Evolutionary conservation across 2,113 vertebrate species (phyloP), one percentile per base, ranked within the genome.

Genomic region (Anolis sagrei): DNA sequence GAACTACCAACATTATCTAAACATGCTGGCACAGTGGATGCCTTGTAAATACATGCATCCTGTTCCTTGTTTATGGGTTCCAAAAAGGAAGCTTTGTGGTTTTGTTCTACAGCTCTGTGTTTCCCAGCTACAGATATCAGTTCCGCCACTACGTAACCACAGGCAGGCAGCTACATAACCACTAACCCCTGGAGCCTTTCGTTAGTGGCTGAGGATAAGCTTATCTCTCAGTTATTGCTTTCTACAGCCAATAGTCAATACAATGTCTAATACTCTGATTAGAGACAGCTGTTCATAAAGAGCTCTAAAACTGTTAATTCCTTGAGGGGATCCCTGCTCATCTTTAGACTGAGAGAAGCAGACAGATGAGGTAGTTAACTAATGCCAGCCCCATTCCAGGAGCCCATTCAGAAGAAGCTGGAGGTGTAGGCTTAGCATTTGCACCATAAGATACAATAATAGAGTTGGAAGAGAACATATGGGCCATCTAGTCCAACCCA

Each of bases 261-360:
- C 87, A 23, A 10, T 7, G 61, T 90, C 81, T 1, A 44, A 1
- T 2, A 0, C 75, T 48, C 69, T 90, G 83, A 93, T 86, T 2
- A 87, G 58, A 87, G 48, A 36, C 93, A 94, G 91, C 92, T 93
- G 94, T 80, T 81, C 75, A 1, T 1, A 0, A 2, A 90, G 54
- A 76, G 29, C 91, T 92, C 87, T 90, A 90, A 89, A 87, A 89
- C 85, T 88, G 70, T 90, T 34, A 9, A n/a, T 90, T 85, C 82
- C 84, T 1, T 0, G 68, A 0, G 0, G 74, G 82, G 78, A 91
- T 82, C 1, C 1, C 64, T 68, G 76, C 69, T 85, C 86, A 79
- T 73, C 77, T 75, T 58, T 2, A 74, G 77, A 75, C 81, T 76
- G 85, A 64, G 39, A 92, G 87, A 58, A 91, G 81, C 70, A 90